These are phyloP conservation scores for Polypedilum vanderplanki DNA, from an alignment of 1,140 invertebrate species.

Conservation along the genomic window DNA sequence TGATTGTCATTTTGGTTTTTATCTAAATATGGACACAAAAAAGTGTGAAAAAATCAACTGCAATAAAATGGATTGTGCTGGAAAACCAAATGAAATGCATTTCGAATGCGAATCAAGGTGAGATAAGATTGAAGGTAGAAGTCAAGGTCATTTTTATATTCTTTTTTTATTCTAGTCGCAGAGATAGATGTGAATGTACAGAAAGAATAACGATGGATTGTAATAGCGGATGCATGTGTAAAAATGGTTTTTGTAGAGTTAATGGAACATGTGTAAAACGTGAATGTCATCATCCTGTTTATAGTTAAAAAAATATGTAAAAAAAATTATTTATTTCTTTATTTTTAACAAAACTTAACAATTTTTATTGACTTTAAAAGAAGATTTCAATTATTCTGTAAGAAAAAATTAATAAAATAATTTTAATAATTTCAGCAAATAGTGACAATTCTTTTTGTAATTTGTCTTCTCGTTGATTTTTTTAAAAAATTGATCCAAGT, in stretches of 20 bases:
- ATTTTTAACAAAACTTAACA: too few species aligned
- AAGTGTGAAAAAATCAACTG: not conserved
- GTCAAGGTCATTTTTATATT: too few species aligned
- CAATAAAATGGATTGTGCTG: not conserved
- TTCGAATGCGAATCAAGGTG: not conserved
- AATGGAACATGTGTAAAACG: not conserved
- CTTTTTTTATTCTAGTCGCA: not conserved
- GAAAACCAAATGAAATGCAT: not conserved
- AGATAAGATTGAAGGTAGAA: too few species aligned
- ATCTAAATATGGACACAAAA: not conserved
- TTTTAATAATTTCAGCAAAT: not conserved
- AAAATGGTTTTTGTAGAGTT: not conserved
- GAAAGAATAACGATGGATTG: not conserved
- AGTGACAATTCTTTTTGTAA: too few species aligned
- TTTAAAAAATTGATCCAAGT: too few species aligned
- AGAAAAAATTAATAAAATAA: not conserved
- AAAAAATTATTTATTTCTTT: not conserved
- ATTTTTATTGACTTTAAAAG: not conserved
- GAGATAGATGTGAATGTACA: not conserved
- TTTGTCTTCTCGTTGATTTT: too few species aligned
- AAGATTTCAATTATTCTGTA: too few species aligned
- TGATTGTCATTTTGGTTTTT: not conserved
- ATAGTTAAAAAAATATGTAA: not conserved
- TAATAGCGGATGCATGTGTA: not conserved
- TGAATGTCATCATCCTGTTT: not conserved